Conservation (phyloP, 2,113 vertebrate species). For the Cygnus buccinator region DNA sequence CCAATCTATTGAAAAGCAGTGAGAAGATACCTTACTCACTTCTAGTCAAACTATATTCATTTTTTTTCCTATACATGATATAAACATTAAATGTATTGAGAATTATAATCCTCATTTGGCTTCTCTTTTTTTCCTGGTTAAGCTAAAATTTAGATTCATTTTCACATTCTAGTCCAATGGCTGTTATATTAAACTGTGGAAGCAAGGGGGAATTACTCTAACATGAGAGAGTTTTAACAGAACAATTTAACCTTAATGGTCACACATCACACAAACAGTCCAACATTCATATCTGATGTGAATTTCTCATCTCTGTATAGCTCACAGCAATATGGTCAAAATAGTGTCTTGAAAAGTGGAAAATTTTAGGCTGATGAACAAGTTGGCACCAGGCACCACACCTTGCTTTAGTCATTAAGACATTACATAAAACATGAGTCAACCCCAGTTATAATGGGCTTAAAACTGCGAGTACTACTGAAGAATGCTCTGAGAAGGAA, state of each 20-base stretch:
- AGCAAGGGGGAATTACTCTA: neutral
- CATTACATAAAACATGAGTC: neutral
- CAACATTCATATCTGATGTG: neutral
- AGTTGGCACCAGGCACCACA: neutral
- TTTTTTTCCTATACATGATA: neutral
- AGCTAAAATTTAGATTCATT: neutral
- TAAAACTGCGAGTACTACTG: neutral
- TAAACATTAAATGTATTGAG: neutral
- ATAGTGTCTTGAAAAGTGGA: neutral
- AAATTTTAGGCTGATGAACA: neutral
- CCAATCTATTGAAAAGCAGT: neutral
- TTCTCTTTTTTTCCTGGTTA: neutral
- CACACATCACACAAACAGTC: too few species aligned
- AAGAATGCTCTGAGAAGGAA: neutral
- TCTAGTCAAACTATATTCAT: neutral
- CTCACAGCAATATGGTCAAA: neutral
- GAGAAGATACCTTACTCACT: neutral
- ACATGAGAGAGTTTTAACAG: neutral
- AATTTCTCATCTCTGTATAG: neutral
- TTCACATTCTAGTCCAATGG: neutral
- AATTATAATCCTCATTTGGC: neutral
- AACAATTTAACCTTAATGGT: neutral
- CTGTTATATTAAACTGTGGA: neutral
- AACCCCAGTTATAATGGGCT: accelerated
- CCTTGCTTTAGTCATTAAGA: neutral